Base-by-base conservation (phyloP, 2,797 vertebrate genomes). In the Fundulus diaphanus region DNA sequence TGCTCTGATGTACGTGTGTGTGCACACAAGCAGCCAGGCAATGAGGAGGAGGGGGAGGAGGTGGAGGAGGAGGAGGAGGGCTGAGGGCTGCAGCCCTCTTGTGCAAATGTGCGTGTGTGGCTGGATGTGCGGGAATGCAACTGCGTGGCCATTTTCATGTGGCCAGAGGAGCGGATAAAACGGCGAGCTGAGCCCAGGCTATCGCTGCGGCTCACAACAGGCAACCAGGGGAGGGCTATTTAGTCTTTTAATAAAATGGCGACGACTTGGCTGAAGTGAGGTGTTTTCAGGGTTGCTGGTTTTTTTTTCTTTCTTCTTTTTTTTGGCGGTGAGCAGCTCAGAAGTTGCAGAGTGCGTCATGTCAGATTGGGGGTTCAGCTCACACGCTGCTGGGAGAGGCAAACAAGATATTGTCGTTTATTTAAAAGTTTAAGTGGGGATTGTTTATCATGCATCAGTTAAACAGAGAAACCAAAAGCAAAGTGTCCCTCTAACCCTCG, bases 121-220 rank as follows among this genome's bases (percentile, higher is more conserved):
- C 61, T 88, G 82, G 78, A 84, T 92, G 91, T 93, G 88, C 90
- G 90, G 90, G 89, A 92, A 92, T 93, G 91, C 74, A 87, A 86
- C 51, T 91, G 91, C 91, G 92, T 90, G 90, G 92, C 92, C 87
- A 91, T 92, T 92, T 93, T 92, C 87, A 80, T 91, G 88, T 87
- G 87, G 80, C 80, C 85, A 77, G 83, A 89, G 83, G 87, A 90
- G 89, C 79, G 82, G 77, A 87, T 85, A 65, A 90, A 88, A 77
- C 85, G 71, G 80, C 15, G 87, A 86, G 78, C 16, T 73, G 84
- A 73, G 84, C 91, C 65, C 88, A 65, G 82, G 91, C 85, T 77
- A 82, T 89, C 88, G 54, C 49, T 85, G 89, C 85, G 88, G 87
- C 81, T 89, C 83, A 79, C 82, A 87, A 85, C 61, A 87, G 79